phyloP scores from a whole-genome alignment of 2,113 vertebrate genomes.

The Ciconia boyciana region DNA sequence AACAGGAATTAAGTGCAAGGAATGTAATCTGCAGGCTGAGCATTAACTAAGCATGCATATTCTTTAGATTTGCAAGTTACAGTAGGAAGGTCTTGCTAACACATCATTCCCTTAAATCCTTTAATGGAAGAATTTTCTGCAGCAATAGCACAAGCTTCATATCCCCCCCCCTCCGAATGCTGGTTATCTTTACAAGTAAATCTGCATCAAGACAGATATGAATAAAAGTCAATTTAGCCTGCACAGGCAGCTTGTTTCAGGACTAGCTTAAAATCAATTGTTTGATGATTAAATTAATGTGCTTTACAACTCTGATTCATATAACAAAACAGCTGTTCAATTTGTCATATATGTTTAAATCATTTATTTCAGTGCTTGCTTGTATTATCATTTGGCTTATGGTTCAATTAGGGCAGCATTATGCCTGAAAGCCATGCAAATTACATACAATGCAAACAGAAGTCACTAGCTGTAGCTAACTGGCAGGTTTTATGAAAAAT shows the following conservation, averaged over 20 bases:
- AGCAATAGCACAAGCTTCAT: neutral
- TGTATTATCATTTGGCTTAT: neutral
- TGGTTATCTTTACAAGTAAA: neutral
- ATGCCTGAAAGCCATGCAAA: neutral
- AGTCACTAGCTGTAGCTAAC: neutral
- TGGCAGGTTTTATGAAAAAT: neutral
- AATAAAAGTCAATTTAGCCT: neutral
- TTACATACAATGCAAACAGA: neutral
- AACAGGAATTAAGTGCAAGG: neutral
- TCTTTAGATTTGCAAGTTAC: neutral
- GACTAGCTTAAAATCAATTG: neutral
- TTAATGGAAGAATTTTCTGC: neutral
- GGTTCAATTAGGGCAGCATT: neutral
- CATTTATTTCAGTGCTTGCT: neutral
- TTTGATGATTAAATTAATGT: neutral
- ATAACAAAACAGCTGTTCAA: neutral
- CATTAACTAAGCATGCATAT: neutral
- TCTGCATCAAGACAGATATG: neutral
- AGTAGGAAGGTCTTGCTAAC: neutral
- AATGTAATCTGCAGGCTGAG: neutral
- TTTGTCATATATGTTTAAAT: neutral
- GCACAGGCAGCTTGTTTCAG: neutral
- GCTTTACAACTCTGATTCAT: neutral
- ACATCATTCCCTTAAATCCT: neutral
- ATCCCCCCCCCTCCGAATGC: neutral